Evolutionary conservation across 1,140 invertebrate species (phyloP).

Genomic region (Halyomorpha halys): DNA sequence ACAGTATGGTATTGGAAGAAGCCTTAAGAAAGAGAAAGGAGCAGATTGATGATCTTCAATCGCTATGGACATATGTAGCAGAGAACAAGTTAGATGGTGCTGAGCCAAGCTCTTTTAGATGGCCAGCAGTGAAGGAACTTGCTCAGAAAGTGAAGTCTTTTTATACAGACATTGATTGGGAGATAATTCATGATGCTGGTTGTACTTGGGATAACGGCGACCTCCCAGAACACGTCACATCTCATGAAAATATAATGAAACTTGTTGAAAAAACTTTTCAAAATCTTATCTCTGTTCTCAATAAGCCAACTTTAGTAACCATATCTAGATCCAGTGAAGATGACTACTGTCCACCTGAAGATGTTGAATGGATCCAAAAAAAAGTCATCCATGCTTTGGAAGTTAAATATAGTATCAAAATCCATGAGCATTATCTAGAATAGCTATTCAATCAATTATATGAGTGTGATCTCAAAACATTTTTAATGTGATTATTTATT

Average conservation of each 20-base stretch:
- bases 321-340: conserved; percentile 73
- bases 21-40: conserved; percentile 21
- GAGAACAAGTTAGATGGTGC: conserved; percentile 19
- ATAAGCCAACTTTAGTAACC: conserved; percentile 61
- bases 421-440: conserved; percentile 21
- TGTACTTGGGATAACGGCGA: conserved; percentile 73
- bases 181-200: conserved; percentile 67
- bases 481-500: too few species aligned
- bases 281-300: conserved; percentile 50
- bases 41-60: conserved; percentile 27
- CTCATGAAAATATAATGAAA: conserved; percentile 50
- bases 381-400: conserved; percentile 43
- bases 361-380: conserved; percentile 60
- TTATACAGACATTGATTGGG: conserved; percentile 56
- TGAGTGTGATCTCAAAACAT: too few species aligned
- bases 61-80: conserved; percentile 27
- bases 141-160: conserved; percentile 23
- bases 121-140: conserved; percentile 23
- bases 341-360: conserved; percentile 72
- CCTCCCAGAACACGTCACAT: conserved; percentile 71
- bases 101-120: conserved; percentile 5
- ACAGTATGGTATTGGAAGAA: conserved; percentile 2
- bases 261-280: conserved; percentile 48
- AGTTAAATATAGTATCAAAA: conserved; percentile 31
- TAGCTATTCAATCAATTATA: too few species aligned